Evolutionary conservation across 1,140 invertebrate species (phyloP).

Genomic region (Philopotamus ludificatus): DNA sequence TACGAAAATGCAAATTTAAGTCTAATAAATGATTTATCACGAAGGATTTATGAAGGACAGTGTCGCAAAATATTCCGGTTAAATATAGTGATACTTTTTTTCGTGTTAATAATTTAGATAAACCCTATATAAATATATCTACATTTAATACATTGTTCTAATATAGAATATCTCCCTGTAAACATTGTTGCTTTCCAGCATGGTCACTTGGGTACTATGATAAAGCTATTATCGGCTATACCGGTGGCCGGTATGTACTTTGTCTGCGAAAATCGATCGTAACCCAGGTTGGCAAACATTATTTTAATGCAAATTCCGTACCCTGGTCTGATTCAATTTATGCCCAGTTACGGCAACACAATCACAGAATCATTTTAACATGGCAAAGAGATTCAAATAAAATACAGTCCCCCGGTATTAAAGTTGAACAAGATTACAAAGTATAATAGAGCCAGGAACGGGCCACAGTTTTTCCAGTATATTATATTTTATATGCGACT

Average conservation of each 20-base stretch:
- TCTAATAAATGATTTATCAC: neutral
- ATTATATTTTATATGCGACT: too few species aligned
- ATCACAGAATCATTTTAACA: conserved; percentile 17
- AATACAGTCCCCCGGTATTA: conserved; percentile 7
- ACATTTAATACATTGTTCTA: too few species aligned
- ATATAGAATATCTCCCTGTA: too few species aligned
- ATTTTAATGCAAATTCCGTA: conserved; percentile 18
- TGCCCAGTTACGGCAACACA: conserved; percentile 10
- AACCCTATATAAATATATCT: too few species aligned
- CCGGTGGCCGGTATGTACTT: too few species aligned
- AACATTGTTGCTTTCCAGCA: too few species aligned
- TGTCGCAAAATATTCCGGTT: conserved; percentile 1
- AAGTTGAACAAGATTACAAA: conserved; percentile 26
- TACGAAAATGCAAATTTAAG: neutral
- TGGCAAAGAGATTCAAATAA: conserved; percentile 14
- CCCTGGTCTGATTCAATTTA: conserved; percentile 19
- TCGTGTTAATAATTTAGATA: too few species aligned
- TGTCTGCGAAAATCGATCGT: too few species aligned
- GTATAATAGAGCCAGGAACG: conserved; percentile 19
- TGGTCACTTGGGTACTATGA: too few species aligned
- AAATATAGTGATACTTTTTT: conserved; percentile 10
- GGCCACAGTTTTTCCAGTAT: too few species aligned
- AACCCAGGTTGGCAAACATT: conserved; percentile 3
- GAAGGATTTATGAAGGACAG: too few species aligned
- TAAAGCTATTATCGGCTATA: too few species aligned